Evolutionary conservation across 2,113 vertebrate species (phyloP), one percentile per base, ranked within the genome.

Genomic region (Trachemys scripta): DNA sequence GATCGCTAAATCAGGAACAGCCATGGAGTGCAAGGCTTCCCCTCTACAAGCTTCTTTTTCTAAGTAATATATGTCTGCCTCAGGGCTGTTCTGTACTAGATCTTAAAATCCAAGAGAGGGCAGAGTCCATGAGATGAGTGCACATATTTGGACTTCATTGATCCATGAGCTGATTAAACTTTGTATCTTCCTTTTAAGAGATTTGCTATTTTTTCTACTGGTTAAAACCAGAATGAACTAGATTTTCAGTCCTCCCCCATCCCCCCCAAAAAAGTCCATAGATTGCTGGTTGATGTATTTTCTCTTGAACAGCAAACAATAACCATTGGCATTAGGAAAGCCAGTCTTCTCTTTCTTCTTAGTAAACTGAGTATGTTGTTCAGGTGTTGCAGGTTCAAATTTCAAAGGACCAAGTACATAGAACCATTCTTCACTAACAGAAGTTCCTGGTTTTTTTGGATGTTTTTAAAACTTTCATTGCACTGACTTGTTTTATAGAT

Each of bases 91-190:
- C 0, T 6, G 13, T 87, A 25, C 49, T 89, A 45, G 62, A 85
- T 78, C 85, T 96, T 96, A 96, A 96, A 91, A 57, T 82, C 54
- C 2, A 1, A 50, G 59, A 69, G 69, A 78, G 95, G 59, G 42
- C 94, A 98, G 72, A 97, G 97, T 97, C 95, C 95, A 89, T 78
- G 79, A 93, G 85, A 76, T 38, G 75, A 93, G 82, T 47, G 49
- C 91, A 92, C 75, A 38, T 92, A 93, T 96, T 87, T 83, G 91
- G 90, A 86, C 93, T 96, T 94, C 27, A 13, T 6, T 97, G 94
- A 97, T 95, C 97, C 97, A 10, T 96, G 72, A 86, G 80, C 84
- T 96, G 94, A 96, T 97, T 97, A 97, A 97, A 97, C 97, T 97
- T 98, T 97, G 97, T 90, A 94, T 96, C 94, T 88, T 96, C 69